Evolutionary conservation across 2,113 vertebrate species (phyloP).

Genomic region (Oryctolagus cuniculus): mOryCun1.1 NC_091440.1:82186001-82186500

Average conservation of each 20-base stretch:
- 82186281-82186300: background rate
- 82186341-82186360: conserved; percentile 8
- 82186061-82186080: background rate
- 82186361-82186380: too few relatives aligned
- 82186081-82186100: conserved; percentile 9
- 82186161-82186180: conserved; percentile 30
- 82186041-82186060: background rate
- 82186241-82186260: background rate
- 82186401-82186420: too few relatives aligned
- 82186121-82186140: conserved; percentile 1
- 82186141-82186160: conserved; percentile 46
- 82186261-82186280: background rate
- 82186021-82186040: background rate
- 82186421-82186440: too few relatives aligned
- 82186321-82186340: background rate
- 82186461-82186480: too few relatives aligned
- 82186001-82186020: background rate
- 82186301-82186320: background rate
- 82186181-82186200: conserved; percentile 58
- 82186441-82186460: too few relatives aligned
- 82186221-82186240: conserved; percentile 37
- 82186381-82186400: too few relatives aligned
- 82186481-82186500: too few relatives aligned
- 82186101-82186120: background rate
- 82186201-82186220: conserved; percentile 56